Conservation (phyloP, 1,140 invertebrate genomes). For the Halotydeus destructor region DNA sequence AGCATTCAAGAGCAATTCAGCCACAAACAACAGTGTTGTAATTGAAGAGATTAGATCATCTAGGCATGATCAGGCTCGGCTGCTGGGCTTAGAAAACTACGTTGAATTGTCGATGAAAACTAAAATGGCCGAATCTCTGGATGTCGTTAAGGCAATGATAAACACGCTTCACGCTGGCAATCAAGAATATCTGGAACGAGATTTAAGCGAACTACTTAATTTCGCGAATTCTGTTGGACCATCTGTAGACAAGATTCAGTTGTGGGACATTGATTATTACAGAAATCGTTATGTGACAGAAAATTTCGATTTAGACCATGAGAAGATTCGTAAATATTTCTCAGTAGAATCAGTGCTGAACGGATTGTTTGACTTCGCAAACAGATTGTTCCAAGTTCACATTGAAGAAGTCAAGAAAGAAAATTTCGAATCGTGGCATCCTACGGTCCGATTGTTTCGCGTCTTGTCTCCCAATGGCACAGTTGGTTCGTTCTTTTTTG, state of each 20-base stretch:
- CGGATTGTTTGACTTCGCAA: constrained; percentile 47
- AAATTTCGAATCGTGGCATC: constrained; percentile 48
- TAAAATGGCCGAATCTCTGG: constrained; percentile 69
- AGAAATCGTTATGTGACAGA: constrained; percentile 37
- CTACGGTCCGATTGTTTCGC: constrained; percentile 61
- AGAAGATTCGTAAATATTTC: constrained; percentile 66
- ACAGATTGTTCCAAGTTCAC: constrained; percentile 55
- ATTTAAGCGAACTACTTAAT: constrained; percentile 43
- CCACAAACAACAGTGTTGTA: constrained; percentile 43
- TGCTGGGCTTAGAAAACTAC: constrained; percentile 55
- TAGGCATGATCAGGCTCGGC: constrained; percentile 43
- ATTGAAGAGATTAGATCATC: constrained; percentile 49
- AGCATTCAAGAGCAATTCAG: constrained; percentile 41
- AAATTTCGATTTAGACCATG: constrained; percentile 41
- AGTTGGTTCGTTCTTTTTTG: constrained; percentile 55
- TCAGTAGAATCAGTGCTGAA: constrained; percentile 50
- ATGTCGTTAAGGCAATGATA: constrained; percentile 51
- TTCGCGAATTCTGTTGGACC: constrained; percentile 49
- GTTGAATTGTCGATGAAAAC: constrained; percentile 76
- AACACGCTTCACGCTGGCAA: constrained; percentile 26
- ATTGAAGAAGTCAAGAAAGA: constrained; percentile 34
- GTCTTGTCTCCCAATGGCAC: constrained; percentile 46
- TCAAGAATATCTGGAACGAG: constrained; percentile 45
- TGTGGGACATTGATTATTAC: constrained; percentile 76
- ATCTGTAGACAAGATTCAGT: constrained; percentile 41